Conservation (phyloP, 2,113 vertebrate species). For the Larimichthys crocea region DNA sequence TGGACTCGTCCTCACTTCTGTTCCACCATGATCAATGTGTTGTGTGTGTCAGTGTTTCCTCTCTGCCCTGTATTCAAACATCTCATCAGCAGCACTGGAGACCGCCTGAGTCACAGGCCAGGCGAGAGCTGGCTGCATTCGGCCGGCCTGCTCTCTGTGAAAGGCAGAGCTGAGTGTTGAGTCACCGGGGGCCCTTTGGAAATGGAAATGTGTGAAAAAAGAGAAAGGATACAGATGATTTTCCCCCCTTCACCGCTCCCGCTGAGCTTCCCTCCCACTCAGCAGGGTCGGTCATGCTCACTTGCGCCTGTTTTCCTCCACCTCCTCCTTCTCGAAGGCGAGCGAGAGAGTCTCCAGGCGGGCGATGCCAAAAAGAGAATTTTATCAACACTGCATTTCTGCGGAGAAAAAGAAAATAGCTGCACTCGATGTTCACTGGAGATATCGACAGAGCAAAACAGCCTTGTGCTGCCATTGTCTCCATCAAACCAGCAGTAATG, state of each 20-base stretch:
- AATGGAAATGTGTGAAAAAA: constrained; percentile 59
- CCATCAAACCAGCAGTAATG: constrained; percentile 8
- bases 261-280: constrained; percentile 51
- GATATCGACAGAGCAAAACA: constrained; percentile 25
- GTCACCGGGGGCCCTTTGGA: constrained; percentile 26
- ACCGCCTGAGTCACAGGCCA: constrained; percentile 28
- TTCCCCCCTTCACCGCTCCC: constrained; percentile 5
- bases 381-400: constrained; percentile 37
- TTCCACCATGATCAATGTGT: constrained; percentile 30
- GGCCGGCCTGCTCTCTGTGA: constrained; percentile 14
- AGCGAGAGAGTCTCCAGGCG: constrained; percentile 5
- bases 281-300: constrained; percentile 40
- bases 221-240: constrained; percentile 44
- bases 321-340: background rate
- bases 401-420: background rate
- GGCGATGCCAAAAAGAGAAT: constrained; percentile 13
- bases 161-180: constrained; percentile 31
- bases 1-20: constrained; percentile 24
- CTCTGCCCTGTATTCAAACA: constrained; percentile 15
- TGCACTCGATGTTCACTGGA: constrained; percentile 20
- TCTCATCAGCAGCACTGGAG: constrained; percentile 3
- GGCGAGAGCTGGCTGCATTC: constrained; percentile 1
- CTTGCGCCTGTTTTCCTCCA: constrained; percentile 32
- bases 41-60: constrained; percentile 20
- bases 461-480: constrained; percentile 16